Conservation (phyloP, 2,888 invertebrate species). For the Latrodectus hesperus region DNA sequence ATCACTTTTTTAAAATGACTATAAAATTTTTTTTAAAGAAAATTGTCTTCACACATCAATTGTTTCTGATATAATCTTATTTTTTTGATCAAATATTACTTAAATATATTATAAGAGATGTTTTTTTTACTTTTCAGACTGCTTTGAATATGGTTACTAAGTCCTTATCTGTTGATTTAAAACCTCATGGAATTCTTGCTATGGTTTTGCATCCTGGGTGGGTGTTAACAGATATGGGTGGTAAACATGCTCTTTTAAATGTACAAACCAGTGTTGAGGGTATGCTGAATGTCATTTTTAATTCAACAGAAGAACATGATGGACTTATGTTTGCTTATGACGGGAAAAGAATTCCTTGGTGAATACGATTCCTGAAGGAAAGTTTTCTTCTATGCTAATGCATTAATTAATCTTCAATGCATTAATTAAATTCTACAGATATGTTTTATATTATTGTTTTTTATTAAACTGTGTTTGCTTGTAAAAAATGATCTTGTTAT, state of each 20-base stretch:
- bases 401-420: too few species aligned
- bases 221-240: conserved; percentile 94
- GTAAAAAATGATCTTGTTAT: too few species aligned
- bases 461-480: too few species aligned
- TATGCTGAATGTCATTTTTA: conserved; percentile 81
- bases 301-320: conserved; percentile 81
- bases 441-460: too few species aligned
- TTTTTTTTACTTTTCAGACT: conserved; percentile 78
- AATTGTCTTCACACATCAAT: too few species aligned
- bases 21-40: too few species aligned
- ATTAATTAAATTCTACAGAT: too few species aligned
- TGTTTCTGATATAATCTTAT: too few species aligned
- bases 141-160: conserved; percentile 91
- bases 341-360: conserved; percentile 85
- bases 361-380: conserved; percentile 21
- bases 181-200: conserved; percentile 83
- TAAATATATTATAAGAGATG: too few species aligned
- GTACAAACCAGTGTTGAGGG: conserved; percentile 81
- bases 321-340: conserved; percentile 87
- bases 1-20: too few species aligned
- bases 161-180: conserved; percentile 87
- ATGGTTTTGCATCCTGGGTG: conserved; percentile 90
- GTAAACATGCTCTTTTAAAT: conserved; percentile 84
- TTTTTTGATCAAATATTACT: too few species aligned
- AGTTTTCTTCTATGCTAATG: too few species aligned